Evolutionary conservation across 1,140 invertebrate genomes (phyloP), one percentile per base, ranked within the genome.

Genomic region (Papilio dardanus): DNA sequence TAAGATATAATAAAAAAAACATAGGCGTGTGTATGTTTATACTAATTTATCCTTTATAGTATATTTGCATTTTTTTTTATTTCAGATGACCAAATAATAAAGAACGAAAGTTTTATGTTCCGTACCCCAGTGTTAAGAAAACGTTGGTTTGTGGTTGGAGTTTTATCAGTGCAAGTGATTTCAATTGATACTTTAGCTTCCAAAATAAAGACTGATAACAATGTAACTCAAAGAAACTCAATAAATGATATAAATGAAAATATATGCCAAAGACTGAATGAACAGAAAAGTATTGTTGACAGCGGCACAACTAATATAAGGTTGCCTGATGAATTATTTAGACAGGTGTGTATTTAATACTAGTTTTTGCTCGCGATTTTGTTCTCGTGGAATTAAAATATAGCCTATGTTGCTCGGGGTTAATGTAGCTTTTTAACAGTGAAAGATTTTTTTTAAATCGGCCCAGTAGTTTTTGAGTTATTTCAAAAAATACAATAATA

Each of bases 221-320:
- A 62, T 24, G 46, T 74, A 31, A 78, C 66, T 30, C 40, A 40
- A 4, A 2, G 19, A 31, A 58, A 68, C 75, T 54, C 31, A 67
- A 28, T 71, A 19, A 58, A 73, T 71, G 54, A 79, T 67, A 77
- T 81, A 28, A 74, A 88, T 74, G 75, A 78, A 71, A 83, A 91
- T 16, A 84, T 82, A 71, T 92, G 91, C 54, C 73, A 78, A 14
- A 82, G 82, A 73, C 74, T 92, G 14, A 92, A 91, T 77, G 75
- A 80, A 50, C 85, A 91, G 71, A 92, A 92, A 76, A 91, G 89
- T 78, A 92, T 92, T 65, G 86, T 92, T 10, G 91, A 92, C 58
- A 91, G 89, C 67, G 91, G 91, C 2, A 92, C 91, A 14, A 92
- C 91, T 28, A 88, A 91, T 81, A 92, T 92, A 73, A 86, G 87